Conservation (phyloP, 2,888 invertebrate genomes). For the Pseudococcus jackbeardsleyi region DNA sequence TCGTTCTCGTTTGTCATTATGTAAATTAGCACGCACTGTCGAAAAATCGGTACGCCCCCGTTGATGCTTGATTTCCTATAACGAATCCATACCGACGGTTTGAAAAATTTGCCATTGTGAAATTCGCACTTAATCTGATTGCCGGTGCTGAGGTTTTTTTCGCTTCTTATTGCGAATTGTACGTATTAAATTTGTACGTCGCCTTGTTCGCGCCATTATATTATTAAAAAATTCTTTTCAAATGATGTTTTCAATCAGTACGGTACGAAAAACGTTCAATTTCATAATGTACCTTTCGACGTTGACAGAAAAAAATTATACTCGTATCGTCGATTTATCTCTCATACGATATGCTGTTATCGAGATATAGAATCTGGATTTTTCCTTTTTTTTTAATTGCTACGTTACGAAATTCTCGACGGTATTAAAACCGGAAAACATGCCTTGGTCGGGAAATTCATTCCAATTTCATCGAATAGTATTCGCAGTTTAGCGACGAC, state of each 20-base stretch:
- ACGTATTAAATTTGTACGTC: slow-evolving; percentile 18
- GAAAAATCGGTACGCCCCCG: background rate
- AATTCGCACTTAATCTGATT: slow-evolving; percentile 52
- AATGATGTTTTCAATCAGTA: background rate
- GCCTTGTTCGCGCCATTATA: slow-evolving; percentile 25
- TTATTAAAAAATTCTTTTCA: slow-evolving; percentile 40
- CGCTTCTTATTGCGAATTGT: background rate
- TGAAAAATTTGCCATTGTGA: background rate
- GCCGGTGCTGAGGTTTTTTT: background rate
- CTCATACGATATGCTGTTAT: background rate
- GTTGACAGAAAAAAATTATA: background rate
- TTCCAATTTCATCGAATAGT: background rate
- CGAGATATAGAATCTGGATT: slow-evolving; percentile 8
- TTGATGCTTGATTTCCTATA: background rate
- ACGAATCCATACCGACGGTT: background rate
- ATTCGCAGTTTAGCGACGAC: background rate
- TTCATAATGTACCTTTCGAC: background rate
- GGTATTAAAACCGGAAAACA: slow-evolving; percentile 15
- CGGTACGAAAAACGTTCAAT: background rate
- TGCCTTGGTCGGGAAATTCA: background rate
- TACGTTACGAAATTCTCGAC: background rate
- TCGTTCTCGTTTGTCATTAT: slow-evolving; percentile 44
- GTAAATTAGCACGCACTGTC: slow-evolving; percentile 21
- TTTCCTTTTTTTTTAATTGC: background rate
- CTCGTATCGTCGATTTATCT: background rate